Evolutionary conservation across 2,888 invertebrate species (phyloP).

Genomic region (Microctonus brassicae): DNA sequence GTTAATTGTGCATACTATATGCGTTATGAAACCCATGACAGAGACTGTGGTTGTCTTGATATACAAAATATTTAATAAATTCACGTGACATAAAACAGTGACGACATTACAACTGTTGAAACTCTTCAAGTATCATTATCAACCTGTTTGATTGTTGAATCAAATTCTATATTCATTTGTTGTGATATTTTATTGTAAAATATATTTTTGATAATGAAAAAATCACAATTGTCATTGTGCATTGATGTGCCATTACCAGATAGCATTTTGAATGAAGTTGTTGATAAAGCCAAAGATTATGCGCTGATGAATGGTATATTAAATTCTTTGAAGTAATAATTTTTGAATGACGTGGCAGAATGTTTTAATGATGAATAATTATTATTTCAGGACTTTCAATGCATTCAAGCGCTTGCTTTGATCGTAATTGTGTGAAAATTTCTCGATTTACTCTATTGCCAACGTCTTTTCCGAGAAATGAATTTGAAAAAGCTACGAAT

Average conservation of each 20-base stretch:
- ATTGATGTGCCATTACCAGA: constrained; percentile 78
- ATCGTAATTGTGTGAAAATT: constrained; percentile 68
- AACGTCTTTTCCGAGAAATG: constrained; percentile 71
- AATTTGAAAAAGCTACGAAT: constrained; percentile 71
- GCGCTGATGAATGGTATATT: constrained; percentile 72
- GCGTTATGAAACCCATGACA: background rate
- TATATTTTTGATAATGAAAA: background rate
- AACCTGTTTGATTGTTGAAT: background rate
- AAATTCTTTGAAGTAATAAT: constrained; percentile 27
- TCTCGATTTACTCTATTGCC: constrained; percentile 73
- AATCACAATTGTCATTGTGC: constrained; percentile 64
- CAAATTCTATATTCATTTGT: too few relatives aligned
- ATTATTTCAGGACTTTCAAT: constrained; percentile 66
- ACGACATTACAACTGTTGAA: background rate
- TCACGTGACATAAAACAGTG: background rate
- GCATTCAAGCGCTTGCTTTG: constrained; percentile 67
- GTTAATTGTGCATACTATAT: background rate
- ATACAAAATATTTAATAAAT: background rate
- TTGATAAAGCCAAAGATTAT: constrained; percentile 72
- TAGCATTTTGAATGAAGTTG: constrained; percentile 70
- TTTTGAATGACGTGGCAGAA: background rate
- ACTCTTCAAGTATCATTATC: too few relatives aligned
- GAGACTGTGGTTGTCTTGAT: background rate
- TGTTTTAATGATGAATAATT: background rate
- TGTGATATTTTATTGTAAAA: background rate